These are phyloP conservation scores for Geodia barretti DNA, from an alignment of 37 sponge, comb jelly and placozoan species.

Conservation along the genomic window DNA sequence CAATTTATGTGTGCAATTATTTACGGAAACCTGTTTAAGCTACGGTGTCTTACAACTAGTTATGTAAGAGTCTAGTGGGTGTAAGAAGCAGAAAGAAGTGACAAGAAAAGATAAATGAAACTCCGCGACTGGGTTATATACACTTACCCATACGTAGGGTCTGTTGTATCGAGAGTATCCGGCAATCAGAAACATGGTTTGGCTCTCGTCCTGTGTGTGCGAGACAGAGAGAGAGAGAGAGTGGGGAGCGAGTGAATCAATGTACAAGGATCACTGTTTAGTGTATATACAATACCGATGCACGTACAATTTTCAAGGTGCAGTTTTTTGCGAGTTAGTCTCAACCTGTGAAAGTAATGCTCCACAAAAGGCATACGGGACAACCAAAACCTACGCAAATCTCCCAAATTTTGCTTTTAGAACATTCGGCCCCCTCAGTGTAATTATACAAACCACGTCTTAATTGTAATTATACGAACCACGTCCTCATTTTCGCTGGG, in stretches of 20 bases:
- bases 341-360: too few relatives aligned
- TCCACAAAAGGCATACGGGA: too few relatives aligned
- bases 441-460: too few relatives aligned
- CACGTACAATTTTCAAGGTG: background rate
- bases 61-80: background rate
- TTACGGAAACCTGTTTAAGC: too few relatives aligned
- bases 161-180: constrained; percentile 74
- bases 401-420: too few relatives aligned
- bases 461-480: too few relatives aligned
- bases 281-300: background rate
- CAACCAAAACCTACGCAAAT: too few relatives aligned
- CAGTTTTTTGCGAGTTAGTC: too few relatives aligned
- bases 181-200: constrained; percentile 88
- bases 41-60: background rate
- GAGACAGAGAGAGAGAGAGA: background rate
- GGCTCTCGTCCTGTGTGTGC: constrained; percentile 62
- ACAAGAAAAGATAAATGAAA: background rate
- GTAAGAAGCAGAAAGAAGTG: background rate
- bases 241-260: background rate
- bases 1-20: background rate
- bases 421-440: too few relatives aligned
- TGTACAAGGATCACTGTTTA: background rate
- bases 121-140: too few relatives aligned
- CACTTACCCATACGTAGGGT: constrained; percentile 91
- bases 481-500: constrained; percentile 72